phyloP scores from a whole-genome alignment of 2,888 invertebrate genomes.

The Drosophila rubida region DNA sequence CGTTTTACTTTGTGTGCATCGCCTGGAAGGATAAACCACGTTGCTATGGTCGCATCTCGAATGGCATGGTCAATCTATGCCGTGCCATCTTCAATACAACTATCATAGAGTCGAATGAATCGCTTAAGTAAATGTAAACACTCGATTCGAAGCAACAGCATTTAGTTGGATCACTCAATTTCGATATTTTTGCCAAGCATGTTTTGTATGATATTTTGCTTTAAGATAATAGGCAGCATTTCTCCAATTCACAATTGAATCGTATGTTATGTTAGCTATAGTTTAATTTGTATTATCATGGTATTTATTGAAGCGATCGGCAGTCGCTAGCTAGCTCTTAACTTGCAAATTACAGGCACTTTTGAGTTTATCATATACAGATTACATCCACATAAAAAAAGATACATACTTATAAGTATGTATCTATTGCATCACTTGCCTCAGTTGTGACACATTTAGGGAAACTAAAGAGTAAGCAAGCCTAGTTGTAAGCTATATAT shows the following conservation, averaged over 20 bases:
- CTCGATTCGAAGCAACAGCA: constrained; percentile 20
- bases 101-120: constrained; percentile 86
- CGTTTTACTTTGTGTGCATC: constrained; percentile 91
- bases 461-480: constrained; percentile 49
- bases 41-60: constrained; percentile 86
- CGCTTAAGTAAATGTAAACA: constrained; percentile 63
- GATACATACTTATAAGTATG: constrained; percentile 7
- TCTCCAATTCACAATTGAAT: constrained; percentile 36
- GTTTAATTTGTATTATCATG: constrained; percentile 38
- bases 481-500: constrained; percentile 34
- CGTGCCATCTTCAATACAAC: constrained; percentile 88
- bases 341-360: constrained; percentile 24
- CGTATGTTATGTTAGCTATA: constrained; percentile 18
- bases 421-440: constrained; percentile 23
- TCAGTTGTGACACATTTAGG: constrained; percentile 70
- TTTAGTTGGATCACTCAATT: constrained; percentile 36
- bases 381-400: background rate
- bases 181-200: constrained; percentile 41
- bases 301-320: constrained; percentile 56
- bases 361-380: constrained; percentile 21
- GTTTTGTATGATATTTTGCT: constrained; percentile 55
- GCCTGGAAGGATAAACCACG: constrained; percentile 88
- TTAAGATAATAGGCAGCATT: constrained; percentile 40
- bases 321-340: constrained; percentile 32
- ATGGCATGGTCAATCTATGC: constrained; percentile 86